Conservation (phyloP, 2,797 vertebrate species). For the Natrix natrix region DNA sequence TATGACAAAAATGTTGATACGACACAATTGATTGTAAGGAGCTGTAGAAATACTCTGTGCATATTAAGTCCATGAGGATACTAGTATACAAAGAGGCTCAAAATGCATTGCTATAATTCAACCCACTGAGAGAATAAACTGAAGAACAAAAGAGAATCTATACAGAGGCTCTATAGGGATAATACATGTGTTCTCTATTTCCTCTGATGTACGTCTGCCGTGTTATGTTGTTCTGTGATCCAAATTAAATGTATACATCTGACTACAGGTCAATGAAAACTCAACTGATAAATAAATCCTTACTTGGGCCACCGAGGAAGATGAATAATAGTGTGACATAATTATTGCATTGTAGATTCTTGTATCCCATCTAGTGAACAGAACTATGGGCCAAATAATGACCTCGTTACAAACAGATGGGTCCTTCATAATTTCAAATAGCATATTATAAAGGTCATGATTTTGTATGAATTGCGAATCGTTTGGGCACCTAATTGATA, state of each 20-base stretch:
- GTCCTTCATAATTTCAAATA: conserved; percentile 1
- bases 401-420: not conserved
- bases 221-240: not conserved
- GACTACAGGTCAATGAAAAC: conserved; percentile 2
- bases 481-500: conserved; percentile 2
- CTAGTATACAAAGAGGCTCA: not conserved
- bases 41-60: not conserved
- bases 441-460: not conserved
- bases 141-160: not conserved
- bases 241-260: not conserved
- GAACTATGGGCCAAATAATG: conserved; percentile 6
- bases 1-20: not conserved
- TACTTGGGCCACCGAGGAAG: not conserved
- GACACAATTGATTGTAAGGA: not conserved
- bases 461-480: not conserved
- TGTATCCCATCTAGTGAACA: not conserved
- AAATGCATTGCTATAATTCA: not conserved
- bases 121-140: not conserved
- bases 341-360: not conserved
- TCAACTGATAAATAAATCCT: not conserved
- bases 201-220: not conserved
- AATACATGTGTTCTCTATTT: not conserved
- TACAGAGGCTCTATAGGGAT: not conserved
- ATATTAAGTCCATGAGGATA: not conserved
- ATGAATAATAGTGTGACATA: not conserved